Evolutionary conservation across 1,140 invertebrate species (phyloP).

Genomic region (Drosophila eugracilis): DNA sequence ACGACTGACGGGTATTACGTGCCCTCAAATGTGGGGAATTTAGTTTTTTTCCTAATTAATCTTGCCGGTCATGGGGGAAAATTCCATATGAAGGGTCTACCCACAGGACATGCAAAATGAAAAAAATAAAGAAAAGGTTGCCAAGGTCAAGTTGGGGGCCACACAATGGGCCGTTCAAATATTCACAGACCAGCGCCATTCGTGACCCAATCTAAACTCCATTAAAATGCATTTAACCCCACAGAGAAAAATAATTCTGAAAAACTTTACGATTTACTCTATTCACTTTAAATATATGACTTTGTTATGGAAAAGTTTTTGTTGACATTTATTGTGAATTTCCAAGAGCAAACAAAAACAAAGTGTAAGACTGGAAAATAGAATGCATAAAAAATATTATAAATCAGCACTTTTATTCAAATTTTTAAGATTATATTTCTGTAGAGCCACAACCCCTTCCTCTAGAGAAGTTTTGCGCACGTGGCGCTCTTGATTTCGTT

Average conservation of each 20-base stretch:
- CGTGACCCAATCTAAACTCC: constrained; percentile 20
- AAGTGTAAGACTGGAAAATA: constrained; percentile 1
- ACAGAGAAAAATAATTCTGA: constrained; percentile 7
- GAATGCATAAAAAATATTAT: not conserved
- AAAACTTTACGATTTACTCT: not conserved
- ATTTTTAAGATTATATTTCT: constrained; percentile 3
- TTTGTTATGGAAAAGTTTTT: no score
- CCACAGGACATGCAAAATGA: constrained; percentile 32
- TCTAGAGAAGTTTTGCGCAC: constrained; percentile 4
- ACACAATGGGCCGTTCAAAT: constrained; percentile 4
- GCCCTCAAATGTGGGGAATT: constrained; percentile 36
- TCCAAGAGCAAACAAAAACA: not conserved
- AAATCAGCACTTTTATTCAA: constrained; percentile 7
- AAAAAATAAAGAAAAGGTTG: constrained; percentile 14
- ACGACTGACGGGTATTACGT: constrained; percentile 25
- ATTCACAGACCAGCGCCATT: constrained; percentile 12
- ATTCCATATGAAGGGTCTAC: not conserved
- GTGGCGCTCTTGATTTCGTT: constrained; percentile 40
- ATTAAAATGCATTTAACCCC: constrained; percentile 16
- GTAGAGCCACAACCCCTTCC: not conserved
- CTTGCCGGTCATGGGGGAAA: constrained; percentile 13
- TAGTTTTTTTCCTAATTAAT: constrained; percentile 23
- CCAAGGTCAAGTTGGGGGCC: constrained; percentile 34
- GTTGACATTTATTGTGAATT: no score
- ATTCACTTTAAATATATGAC: not conserved